Percentiles rank a stretch among this genome's conserved stretches.
Conservation (phyloP, 2,797 vertebrate genomes). For the Ataeniobius toweri region DNA sequence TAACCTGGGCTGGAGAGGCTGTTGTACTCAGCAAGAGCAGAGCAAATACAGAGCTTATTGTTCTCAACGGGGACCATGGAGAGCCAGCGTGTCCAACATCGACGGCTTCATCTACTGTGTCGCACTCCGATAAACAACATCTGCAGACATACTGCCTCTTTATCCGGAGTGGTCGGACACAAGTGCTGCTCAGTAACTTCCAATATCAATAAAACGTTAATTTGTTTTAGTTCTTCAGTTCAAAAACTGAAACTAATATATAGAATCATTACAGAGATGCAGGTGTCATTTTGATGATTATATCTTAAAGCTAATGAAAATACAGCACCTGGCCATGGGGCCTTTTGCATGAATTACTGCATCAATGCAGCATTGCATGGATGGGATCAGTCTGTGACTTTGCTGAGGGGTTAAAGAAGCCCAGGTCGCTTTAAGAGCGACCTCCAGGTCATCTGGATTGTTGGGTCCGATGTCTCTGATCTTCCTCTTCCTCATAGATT, state of each 20-base stretch:
- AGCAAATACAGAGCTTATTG: slow-evolving; percentile 77
- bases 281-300: not conserved
- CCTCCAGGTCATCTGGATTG: not conserved
- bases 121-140: slow-evolving; percentile 42
- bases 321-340: not conserved
- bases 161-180: slow-evolving; percentile 3
- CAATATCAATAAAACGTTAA: not conserved
- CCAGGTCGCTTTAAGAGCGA: not conserved
- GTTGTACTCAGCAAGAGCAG: slow-evolving; percentile 71
- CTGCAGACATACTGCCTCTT: slow-evolving; percentile 38
- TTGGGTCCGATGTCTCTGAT: not conserved
- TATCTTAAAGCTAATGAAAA: not conserved
- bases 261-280: not conserved
- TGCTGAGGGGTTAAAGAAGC: not conserved
- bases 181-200: not conserved
- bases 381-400: not conserved
- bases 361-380: not conserved
- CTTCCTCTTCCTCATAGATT: not conserved
- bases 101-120: slow-evolving; percentile 51
- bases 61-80: slow-evolving; percentile 72
- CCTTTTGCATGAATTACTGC: not conserved
- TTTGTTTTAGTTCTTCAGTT: not conserved
- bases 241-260: not conserved
- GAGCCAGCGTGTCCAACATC: slow-evolving; percentile 58
- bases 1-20: slow-evolving; percentile 74